A percentile compares a stretch with the other conserved stretches of the same genome.
These are phyloP conservation scores for Lymantria dispar DNA, from an alignment of 2,888 invertebrate species.

Conservation along the genomic window DNA sequence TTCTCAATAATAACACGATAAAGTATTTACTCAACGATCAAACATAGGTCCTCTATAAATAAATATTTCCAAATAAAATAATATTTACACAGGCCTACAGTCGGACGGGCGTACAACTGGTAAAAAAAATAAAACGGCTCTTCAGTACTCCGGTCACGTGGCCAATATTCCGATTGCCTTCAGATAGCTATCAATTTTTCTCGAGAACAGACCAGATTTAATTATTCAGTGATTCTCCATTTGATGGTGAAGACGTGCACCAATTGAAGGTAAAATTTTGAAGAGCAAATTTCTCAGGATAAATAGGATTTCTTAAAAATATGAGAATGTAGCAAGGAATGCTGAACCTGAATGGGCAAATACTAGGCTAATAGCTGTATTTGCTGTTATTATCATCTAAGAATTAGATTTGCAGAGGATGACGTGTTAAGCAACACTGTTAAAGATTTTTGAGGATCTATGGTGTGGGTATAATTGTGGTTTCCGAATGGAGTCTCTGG, in stretches of 20 bases:
- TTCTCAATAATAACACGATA: slow-evolving; percentile 4
- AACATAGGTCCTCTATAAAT: slow-evolving; percentile 17
- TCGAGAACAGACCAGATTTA: slow-evolving; percentile 59
- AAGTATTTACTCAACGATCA: slow-evolving; percentile 1
- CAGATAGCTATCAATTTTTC: slow-evolving; percentile 72
- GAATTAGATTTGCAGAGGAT: too few relatives aligned
- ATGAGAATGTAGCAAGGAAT: slow-evolving; percentile 6
- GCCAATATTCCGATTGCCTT: slow-evolving; percentile 68
- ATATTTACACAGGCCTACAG: slow-evolving; percentile 27
- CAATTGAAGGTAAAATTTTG: slow-evolving; percentile 20
- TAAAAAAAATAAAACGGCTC: slow-evolving; percentile 44
- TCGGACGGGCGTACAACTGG: slow-evolving; percentile 32
- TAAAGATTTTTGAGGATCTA: too few relatives aligned
- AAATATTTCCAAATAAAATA: slow-evolving; percentile 22
- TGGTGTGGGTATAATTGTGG: too few relatives aligned
- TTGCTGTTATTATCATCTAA: too few relatives aligned
- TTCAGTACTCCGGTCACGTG: slow-evolving; percentile 55
- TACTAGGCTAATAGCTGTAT: too few relatives aligned
- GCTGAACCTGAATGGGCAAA: too few relatives aligned
- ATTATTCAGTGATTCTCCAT: slow-evolving; percentile 55
- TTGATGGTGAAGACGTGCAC: slow-evolving; percentile 29
- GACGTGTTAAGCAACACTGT: too few relatives aligned
- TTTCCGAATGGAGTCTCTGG: too few relatives aligned
- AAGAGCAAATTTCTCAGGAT: background rate
- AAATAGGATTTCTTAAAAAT: background rate